Evolutionary conservation across 2,113 vertebrate species (phyloP), one percentile per base, ranked within the genome.

Genomic region (Lophius piscatorius): DNA sequence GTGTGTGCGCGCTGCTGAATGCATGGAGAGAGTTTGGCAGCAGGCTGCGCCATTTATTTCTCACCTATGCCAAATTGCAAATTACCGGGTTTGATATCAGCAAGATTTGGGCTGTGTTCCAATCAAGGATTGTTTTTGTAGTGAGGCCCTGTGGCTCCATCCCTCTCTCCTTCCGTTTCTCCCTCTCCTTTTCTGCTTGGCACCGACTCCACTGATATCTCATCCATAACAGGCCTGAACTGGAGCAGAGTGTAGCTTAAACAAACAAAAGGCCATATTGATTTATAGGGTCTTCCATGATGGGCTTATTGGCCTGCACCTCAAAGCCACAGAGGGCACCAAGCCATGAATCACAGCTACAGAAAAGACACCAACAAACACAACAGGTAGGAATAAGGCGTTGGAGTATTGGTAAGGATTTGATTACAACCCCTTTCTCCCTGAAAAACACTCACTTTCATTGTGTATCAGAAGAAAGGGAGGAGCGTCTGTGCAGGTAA

Each of bases 201-300:
- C 86, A 82, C 61, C 14, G 21, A 45, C 72, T 76, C 63, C 36
- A 60, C 81, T 75, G 79, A 81, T 85, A 83, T 81, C 78, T 86
- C 88, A 84, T 88, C 81, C 64, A 76, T 86, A 87, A 78, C 83
- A 78, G 68, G 67, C 24, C 61, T 67, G 70, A 81, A 79, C 78
- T 78, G 52, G 75, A 77, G 67, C 62, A 86, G 60, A 74, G 68
- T 70, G 18, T 54, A 62, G 63, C 69, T 83, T 87, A 77, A 81
- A 75, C 81, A 84, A 88, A 87, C 86, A 84, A 85, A 85, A 73
- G 78, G 26, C 60, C 50, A 47, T 82, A 86, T 85, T 88, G 86
- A 88, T 90, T 90, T 83, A 90, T 83, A 79, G 80, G 59, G 76
- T 75, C 75, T 71, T 80, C 78, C 60, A 77, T 84, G 84, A 84